Evolutionary conservation across 2,888 invertebrate genomes (phyloP), one percentile per base, ranked within the genome.

Genomic region (Ophion ventricosus): DNA sequence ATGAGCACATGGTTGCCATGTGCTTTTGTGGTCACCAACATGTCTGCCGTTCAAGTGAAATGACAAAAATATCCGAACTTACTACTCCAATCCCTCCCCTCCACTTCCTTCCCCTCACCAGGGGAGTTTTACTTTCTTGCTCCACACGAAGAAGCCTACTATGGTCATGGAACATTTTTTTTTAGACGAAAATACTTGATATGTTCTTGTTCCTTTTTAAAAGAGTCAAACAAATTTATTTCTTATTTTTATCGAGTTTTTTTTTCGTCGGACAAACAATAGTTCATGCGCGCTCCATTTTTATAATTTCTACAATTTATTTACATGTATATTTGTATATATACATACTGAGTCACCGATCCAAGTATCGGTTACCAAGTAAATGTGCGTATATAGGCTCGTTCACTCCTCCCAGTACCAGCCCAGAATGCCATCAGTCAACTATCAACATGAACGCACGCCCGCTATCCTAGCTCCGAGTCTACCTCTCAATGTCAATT

Each of bases 21-120:
- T 86, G 85, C 86, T 86, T 81, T 80, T 79, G 80, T 74, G 69
- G 80, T 80, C 80, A 75, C 77, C 87, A 87, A 89, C 85, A 89
- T 88, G 86, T 89, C 87, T 84, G 88, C 88, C 85, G 80, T 80
- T n/a, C n/a, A n/a, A n/a, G 83, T 73, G 76, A 77, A 81, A 86
- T 87, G 86, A 89, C 86, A 89, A 87, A 88, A 88, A 87, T 88
- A 88, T 87, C 87, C 83, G 69, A 80, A 80, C 80, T 85, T 67
- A 67, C 85, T 67, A 3, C n/a, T 20, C 25, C 5, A n/a, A n/a
- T 67, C 57, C 57, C 75, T n/a, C 70, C 59, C 73, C 54, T 73
- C 77, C 67, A n/a, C 72, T 72, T 25, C 40, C 67, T 77, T 61
- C 2, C 76, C 57, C 57, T n/a, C 63, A 25, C 64, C 63, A 49